Evolutionary conservation across 2,888 invertebrate genomes (phyloP), one percentile per base, ranked within the genome.

Genomic region (Oscheius sp.): DNA sequence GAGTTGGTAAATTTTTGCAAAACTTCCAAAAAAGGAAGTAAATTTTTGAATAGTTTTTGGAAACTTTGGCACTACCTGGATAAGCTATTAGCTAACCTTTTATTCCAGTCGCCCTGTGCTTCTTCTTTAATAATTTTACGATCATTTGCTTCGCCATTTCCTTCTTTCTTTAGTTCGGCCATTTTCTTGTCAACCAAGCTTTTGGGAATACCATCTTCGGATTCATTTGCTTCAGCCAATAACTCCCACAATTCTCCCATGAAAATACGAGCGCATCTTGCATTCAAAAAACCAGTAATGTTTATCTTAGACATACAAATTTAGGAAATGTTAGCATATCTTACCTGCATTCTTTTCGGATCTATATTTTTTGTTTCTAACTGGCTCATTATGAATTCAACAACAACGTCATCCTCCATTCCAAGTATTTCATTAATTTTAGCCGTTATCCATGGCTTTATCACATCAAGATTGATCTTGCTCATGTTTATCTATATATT

Each of bases 401-500:
- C 93, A 79, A 99, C 93, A 45, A 99, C 98, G 89, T 98, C 98
- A 88, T 98, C 98, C 89, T 98, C 98, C 88, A 96, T 93, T 83
- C 95, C 94, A 65, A 98, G 90, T 71, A 97, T 92, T 87, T 96
- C 95, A 2, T 95, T 96, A 71, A 98, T 92, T 89, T 95, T 93
- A 87, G 93, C 92, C 31, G 95, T 93, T 87, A 99, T 98, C 98
- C 98, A 99, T 76, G 98, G 98, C 87, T 97, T 96, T 85, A 99
- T 91, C 50, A 95, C 94, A 87, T 98, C 96, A 85, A 99, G 89
- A 88, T 98, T 97, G 70, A 99, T 94, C 89, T 96, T 96, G 64
- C 92, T 92, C 94, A 97, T 95, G 88, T 98, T 96, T 88, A 98
- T 93, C 95, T 93, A 84, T 33, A 85, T 37, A 84, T 48, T 27